phyloP scores from a whole-genome alignment of 2,888 invertebrate species.

The Nephrotoma flavescens region DNA sequence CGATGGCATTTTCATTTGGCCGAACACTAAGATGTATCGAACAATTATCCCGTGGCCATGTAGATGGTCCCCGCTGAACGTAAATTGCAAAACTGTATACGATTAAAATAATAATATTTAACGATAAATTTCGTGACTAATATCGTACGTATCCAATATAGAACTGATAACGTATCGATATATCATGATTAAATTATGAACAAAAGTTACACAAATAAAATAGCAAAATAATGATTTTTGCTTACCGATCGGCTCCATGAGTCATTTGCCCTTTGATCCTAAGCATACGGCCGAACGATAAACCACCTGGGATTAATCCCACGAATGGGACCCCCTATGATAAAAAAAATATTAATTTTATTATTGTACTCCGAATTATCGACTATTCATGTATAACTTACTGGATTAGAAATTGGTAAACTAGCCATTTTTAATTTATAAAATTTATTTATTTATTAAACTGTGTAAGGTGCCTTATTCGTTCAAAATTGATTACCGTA shows the following conservation, averaged over 20 bases:
- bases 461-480: too few relatives aligned
- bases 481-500: too few relatives aligned
- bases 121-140: neutral
- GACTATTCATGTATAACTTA: neutral
- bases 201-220: neutral
- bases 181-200: neutral
- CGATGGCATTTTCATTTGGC: conserved; percentile 36
- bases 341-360: neutral
- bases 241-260: conserved; percentile 43
- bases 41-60: conserved; percentile 59
- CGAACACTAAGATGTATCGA: conserved; percentile 52
- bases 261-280: conserved; percentile 49
- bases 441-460: too few relatives aligned
- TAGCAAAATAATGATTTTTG: neutral
- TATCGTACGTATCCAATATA: neutral
- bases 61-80: conserved; percentile 56
- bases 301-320: conserved; percentile 48
- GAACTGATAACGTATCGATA: neutral
- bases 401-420: neutral
- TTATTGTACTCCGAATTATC: too few relatives aligned
- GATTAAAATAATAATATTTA: too few relatives aligned
- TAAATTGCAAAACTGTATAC: conserved; percentile 53
- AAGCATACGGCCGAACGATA: conserved; percentile 56
- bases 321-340: conserved; percentile 52
- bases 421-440: neutral